Percentiles rank a stretch among this genome's conserved stretches.
Conservation (phyloP, 2,888 invertebrate species). For the Tenthredo notha region DNA sequence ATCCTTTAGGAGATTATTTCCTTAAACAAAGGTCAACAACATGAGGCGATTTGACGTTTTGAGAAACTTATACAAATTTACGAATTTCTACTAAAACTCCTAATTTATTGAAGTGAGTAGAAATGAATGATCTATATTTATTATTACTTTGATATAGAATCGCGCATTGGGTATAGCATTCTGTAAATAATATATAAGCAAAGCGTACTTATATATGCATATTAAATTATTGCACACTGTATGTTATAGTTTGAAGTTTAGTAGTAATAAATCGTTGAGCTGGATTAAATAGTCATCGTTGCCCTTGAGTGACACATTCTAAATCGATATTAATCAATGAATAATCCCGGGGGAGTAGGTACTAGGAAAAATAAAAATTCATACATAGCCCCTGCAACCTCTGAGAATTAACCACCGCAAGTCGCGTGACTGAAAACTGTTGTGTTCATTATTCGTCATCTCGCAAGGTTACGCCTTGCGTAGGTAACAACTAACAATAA, state of each 20-base stretch:
- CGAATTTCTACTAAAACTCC: neutral
- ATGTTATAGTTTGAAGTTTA: neutral
- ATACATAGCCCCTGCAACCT: neutral
- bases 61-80: neutral
- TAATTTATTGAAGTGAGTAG: neutral
- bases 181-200: neutral
- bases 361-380: slow-evolving; percentile 10
- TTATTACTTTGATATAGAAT: neutral
- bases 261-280: neutral
- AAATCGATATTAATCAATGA: slow-evolving; percentile 32
- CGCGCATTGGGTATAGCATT: slow-evolving; percentile 5
- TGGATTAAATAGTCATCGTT: neutral
- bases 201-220: neutral
- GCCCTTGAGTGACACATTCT: slow-evolving; percentile 29
- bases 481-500: neutral
- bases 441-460: slow-evolving; percentile 46
- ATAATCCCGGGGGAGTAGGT: neutral
- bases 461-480: slow-evolving; percentile 30
- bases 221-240: neutral
- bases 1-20: neutral
- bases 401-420: slow-evolving; percentile 1
- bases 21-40: neutral
- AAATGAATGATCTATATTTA: neutral
- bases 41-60: neutral
- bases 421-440: slow-evolving; percentile 49